phyloP scores from a whole-genome alignment of 2,797 vertebrate species.

The Oreortyx pictus region DNA sequence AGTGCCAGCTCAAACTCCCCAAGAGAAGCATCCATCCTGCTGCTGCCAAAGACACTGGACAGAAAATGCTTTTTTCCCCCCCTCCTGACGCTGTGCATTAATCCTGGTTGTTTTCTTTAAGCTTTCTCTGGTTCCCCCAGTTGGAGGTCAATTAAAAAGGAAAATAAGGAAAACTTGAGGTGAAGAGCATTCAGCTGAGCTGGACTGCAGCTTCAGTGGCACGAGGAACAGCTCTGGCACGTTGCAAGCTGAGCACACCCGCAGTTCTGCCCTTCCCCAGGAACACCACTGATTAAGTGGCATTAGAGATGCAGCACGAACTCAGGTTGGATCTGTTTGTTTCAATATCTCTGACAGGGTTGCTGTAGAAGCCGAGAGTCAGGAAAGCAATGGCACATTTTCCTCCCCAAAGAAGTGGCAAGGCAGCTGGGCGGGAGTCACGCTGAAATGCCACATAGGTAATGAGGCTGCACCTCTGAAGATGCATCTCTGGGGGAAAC shows the following conservation, averaged over 20 bases:
- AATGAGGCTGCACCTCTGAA: slow-evolving; percentile 26
- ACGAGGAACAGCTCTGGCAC: background rate
- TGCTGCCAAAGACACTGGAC: background rate
- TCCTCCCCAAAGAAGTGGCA: background rate
- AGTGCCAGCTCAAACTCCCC: background rate
- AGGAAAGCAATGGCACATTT: background rate
- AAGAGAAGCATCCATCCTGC: background rate
- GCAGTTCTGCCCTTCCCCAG: background rate
- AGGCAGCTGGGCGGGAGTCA: slow-evolving; percentile 53
- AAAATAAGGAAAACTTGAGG: background rate
- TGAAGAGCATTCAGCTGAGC: accelerated
- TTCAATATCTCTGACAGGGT: slow-evolving; percentile 61
- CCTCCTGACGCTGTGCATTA: background rate
- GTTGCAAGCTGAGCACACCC: accelerated
- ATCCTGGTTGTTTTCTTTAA: background rate
- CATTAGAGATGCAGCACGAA: slow-evolving; percentile 58
- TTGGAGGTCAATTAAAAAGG: background rate
- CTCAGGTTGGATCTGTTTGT: slow-evolving; percentile 35
- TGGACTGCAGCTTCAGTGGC: background rate
- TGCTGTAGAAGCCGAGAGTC: background rate
- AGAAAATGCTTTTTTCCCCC: background rate
- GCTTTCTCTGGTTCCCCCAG: background rate
- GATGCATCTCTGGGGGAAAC: slow-evolving; percentile 13
- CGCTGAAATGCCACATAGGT: slow-evolving; percentile 63
- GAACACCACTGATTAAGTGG: slow-evolving; percentile 17